These are phyloP conservation scores for Sebastolobus altivelis DNA, from an alignment of 2,797 vertebrate species.

Conservation along the genomic window DNA sequence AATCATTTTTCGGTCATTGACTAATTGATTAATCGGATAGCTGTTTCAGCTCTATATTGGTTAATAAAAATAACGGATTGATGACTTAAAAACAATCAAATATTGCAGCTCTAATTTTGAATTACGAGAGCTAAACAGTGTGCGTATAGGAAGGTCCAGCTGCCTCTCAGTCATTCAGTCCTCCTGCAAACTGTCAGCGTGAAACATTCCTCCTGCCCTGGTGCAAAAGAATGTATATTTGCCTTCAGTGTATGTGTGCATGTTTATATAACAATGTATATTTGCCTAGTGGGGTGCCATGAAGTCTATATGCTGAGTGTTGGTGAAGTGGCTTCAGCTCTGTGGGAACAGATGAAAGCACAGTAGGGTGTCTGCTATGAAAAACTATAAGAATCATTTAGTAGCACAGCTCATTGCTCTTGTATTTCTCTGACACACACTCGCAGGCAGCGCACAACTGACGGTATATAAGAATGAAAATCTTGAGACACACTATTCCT, in stretches of 20 bases:
- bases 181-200: conserved; percentile 33
- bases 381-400: conserved; percentile 58
- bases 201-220: conserved; percentile 59
- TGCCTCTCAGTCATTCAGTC: conserved; percentile 30
- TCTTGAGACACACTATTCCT: background rate
- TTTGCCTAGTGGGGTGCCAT: conserved; percentile 70
- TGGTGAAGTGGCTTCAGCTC: conserved; percentile 59
- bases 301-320: conserved; percentile 61
- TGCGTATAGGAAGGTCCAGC: background rate
- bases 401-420: conserved; percentile 30
- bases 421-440: conserved; percentile 26
- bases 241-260: conserved; percentile 43
- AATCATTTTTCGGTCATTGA: background rate
- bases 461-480: conserved; percentile 6
- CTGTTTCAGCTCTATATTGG: background rate
- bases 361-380: conserved; percentile 62
- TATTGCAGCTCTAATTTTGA: background rate
- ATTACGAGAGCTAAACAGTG: background rate
- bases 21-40: background rate
- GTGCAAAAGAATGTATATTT: conserved; percentile 69
- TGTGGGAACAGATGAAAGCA: conserved; percentile 74
- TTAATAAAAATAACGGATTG: background rate
- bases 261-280: conserved; percentile 76
- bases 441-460: background rate
- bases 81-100: background rate